A percentile compares a stretch with the other conserved stretches of the same genome.
Evolutionary conservation across 2,888 invertebrate species (phyloP).

Genomic region (Clusia tigrina): DNA sequence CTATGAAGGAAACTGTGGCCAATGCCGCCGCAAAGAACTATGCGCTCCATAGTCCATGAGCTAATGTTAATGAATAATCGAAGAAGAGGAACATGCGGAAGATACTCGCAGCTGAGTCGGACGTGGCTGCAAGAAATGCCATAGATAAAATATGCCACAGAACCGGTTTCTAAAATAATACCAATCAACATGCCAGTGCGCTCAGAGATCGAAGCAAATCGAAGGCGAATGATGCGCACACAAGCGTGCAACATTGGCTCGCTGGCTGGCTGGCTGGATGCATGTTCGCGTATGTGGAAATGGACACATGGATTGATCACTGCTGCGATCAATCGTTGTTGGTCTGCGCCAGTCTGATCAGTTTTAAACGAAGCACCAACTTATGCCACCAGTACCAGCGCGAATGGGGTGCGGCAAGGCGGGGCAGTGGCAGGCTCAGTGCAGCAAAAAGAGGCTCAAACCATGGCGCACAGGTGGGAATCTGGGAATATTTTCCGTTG

Average conservation of each 20-base stretch:
- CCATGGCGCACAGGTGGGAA: slow-evolving; percentile 40
- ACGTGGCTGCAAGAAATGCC: slow-evolving; percentile 1
- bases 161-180: slow-evolving; percentile 37
- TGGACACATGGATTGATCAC: slow-evolving; percentile 7
- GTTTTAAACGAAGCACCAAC: not conserved
- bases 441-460: not conserved
- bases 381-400: too few relatives aligned
- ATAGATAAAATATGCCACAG: slow-evolving; percentile 34
- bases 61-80: not conserved
- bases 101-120: not conserved
- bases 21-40: not conserved
- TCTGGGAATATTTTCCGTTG: slow-evolving; percentile 29
- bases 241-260: not conserved
- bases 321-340: slow-evolving; percentile 5
- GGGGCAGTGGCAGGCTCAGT: too few relatives aligned
- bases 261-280: not conserved
- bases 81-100: not conserved
- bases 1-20: not conserved
- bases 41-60: not conserved
- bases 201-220: slow-evolving; percentile 17
- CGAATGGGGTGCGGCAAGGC: too few relatives aligned
- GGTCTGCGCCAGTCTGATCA: not conserved
- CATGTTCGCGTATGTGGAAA: not conserved
- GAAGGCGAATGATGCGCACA: not conserved
- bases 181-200: slow-evolving; percentile 40